Percentiles rank a stretch among this genome's conserved stretches.
phyloP scores from a whole-genome alignment of 2,888 invertebrate genomes.

The Plagodis pulveraria region DNA sequence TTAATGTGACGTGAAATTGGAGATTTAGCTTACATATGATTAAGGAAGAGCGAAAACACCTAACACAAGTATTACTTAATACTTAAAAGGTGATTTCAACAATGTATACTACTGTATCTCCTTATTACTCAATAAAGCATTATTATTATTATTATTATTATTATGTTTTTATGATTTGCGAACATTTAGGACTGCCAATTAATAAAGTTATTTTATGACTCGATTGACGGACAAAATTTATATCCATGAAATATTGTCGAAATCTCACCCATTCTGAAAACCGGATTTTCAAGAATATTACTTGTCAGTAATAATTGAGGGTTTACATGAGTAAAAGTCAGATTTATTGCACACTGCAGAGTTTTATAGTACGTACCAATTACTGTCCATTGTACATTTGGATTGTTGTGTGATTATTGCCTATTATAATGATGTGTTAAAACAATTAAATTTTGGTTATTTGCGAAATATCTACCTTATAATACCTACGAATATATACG shows the following conservation, averaged over 20 bases:
- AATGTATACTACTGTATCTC: too few species aligned
- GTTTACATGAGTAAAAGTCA: constrained; percentile 15
- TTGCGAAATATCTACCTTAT: too few species aligned
- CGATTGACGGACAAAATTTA: constrained; percentile 28
- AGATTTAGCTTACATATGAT: too few species aligned
- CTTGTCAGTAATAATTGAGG: constrained; percentile 17
- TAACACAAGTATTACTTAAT: too few species aligned
- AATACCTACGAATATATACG: too few species aligned
- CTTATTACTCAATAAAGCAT: too few species aligned
- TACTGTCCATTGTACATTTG: constrained; percentile 15
- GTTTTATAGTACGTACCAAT: constrained; percentile 9
- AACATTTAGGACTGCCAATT: constrained; percentile 18
- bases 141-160: too few species aligned
- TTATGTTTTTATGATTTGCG: background rate
- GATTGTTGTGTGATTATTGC: background rate
- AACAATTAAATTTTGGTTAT: too few species aligned
- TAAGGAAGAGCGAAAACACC: too few species aligned
- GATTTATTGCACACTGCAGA: constrained; percentile 17
- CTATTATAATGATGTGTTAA: too few species aligned
- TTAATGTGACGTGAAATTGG: too few species aligned
- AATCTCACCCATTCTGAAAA: constrained; percentile 21
- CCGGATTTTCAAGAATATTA: constrained; percentile 21
- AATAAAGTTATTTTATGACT: constrained; percentile 21
- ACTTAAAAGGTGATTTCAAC: too few species aligned
- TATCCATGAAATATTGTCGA: constrained; percentile 14